Percentiles rank a stretch among this genome's conserved stretches.
Conservation (phyloP, 2,113 vertebrate species). For the Otocyon megalotis region DNA sequence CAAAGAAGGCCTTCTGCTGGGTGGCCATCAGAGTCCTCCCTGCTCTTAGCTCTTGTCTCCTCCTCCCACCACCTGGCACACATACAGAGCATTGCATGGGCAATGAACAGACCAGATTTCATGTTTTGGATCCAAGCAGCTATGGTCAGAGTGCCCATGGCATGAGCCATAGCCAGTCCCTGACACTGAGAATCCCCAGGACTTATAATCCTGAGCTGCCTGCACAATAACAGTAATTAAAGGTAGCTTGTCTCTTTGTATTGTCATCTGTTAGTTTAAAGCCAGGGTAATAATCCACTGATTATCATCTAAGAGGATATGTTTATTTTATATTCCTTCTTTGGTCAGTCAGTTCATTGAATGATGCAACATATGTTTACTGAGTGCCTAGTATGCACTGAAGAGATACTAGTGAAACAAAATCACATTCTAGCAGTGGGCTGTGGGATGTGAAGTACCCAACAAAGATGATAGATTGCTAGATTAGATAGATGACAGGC, state of each 20-base stretch:
- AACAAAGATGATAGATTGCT: not conserved
- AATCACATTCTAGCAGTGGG: not conserved
- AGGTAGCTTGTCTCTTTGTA: not conserved
- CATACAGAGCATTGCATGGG: not conserved
- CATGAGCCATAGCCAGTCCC: not conserved
- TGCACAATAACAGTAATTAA: not conserved
- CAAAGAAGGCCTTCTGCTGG: not conserved
- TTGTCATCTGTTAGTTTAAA: not conserved
- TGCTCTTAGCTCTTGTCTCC: not conserved
- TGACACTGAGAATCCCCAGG: too few relatives aligned
- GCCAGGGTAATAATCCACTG: not conserved
- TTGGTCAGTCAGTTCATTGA: not conserved
- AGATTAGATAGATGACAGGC: not conserved
- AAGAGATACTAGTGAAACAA: not conserved
- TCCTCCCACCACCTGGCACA: too few relatives aligned
- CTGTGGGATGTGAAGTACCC: not conserved
- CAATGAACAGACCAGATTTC: not conserved
- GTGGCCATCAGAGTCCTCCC: not conserved
- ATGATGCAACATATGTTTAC: not conserved
- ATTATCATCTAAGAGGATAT: not conserved
- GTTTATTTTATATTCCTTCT: not conserved
- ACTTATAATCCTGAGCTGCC: not conserved
- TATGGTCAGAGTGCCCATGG: not conserved
- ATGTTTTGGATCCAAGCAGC: not conserved
- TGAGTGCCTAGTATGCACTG: not conserved